Base-by-base conservation (phyloP, 2,888 invertebrate species). In the Nemapogon koenigi region DNA sequence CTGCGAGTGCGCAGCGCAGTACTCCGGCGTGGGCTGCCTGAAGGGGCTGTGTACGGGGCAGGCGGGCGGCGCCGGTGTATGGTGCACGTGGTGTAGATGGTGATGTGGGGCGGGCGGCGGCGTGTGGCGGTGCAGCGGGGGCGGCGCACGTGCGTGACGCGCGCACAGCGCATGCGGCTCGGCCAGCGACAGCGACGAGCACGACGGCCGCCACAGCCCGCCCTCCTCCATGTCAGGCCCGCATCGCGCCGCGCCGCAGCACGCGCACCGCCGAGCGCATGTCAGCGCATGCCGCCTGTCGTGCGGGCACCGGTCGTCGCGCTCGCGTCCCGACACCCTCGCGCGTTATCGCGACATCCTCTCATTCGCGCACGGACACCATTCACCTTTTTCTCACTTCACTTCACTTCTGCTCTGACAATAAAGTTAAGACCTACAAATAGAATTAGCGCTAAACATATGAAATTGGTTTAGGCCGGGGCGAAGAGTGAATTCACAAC, bases 11-110 rank as follows among this genome's bases (percentile, higher is more conserved):
- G 75, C 75, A 11, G 76, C 76, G 52, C 78, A 78, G 48, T 68
- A 78, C 44, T 78, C 76, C 28, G 78, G 78, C 50, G 75, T 68
- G 16, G 75, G 76, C 50, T 85, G 88, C 46, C 89, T 75, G 62
- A 86, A 88, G 16, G 89, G 88, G 55, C 88, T 88, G 71, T 89
- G 89, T 55, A 89, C 87, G 32, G 89, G 89, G 55, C 89, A 89
- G 55, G 84, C 81, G 57, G 70, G 61, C 53, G 80, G 43, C 61
- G 71, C 49, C 59, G 72, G 66, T 76, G 71, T 62, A 70, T 56
- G 65, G 59, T 49, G 69, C 41, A 62, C 51, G 60, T 62, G 41
- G 57, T 64, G 42, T 61, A 43, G 45, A 40, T 45, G 59, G 53
- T 68, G 65, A 32, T 55, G 55, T 17, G 52, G 55, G 26, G 53